Evolutionary conservation across 2,113 vertebrate genomes (phyloP), one percentile per base, ranked within the genome.

Genomic region (Microcebus ravelobensis): DNA sequence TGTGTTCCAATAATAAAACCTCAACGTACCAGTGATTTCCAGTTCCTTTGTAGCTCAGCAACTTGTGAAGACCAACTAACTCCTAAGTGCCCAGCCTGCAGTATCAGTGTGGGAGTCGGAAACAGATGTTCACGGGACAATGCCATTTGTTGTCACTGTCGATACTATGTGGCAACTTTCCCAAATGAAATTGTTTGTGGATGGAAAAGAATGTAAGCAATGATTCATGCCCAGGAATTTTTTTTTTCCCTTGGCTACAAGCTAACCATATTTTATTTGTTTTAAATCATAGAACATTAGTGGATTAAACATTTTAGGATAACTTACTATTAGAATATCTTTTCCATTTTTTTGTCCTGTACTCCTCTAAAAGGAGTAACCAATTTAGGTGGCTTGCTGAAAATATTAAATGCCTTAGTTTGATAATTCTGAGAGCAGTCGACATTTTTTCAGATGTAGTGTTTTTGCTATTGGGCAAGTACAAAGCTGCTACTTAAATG

Each of bases 111-210:
- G 98, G 98, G 98, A 98, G 98, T 98, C 98, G 99, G 99, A 99
- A 99, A 99, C 99, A 99, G 99, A 99, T 99, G 99, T 99, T 98
- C 98, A 79, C 52, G 0, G 87, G 97, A 99, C 98, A 99, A 98
- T 98, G 97, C 98, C 97, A 98, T 98, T 98, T 98, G 98, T 98
- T 99, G 98, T 99, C 99, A 98, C 98, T 97, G 98, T 98, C 98
- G 88, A 98, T 98, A 97, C 97, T 97, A 96, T 70, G 96, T 99
- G 98, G 98, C 98, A 98, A 96, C 98, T 97, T 98, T 99, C 99
- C 98, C 98, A 98, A 98, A 98, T 97, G 96, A 98, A 98, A 98
- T 98, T 98, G 98, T 98, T 98, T 98, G 98, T 98, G 98, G 98
- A 93, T 98, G 96, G 97, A 97, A 98, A 98, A 98, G 98, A 99